Evolutionary conservation across 2,888 invertebrate genomes (phyloP).

Genomic region (Bhutanitis thaidina): DNA sequence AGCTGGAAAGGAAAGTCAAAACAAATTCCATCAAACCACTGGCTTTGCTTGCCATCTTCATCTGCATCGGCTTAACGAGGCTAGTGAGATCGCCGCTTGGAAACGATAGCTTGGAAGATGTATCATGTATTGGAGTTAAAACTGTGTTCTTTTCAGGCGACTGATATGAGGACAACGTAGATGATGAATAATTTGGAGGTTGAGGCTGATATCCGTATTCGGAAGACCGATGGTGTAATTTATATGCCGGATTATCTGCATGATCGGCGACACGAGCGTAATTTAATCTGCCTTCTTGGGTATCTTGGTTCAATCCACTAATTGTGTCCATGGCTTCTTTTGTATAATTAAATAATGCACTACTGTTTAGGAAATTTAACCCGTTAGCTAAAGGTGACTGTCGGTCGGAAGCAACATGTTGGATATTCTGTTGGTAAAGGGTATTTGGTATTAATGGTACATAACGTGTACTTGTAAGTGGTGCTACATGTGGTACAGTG

Average conservation of each 20-base stretch:
- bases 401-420: not conserved
- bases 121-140: not conserved
- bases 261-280: not conserved
- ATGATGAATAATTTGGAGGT: conserved; percentile 4
- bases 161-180: not conserved
- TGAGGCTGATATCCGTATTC: not conserved
- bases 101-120: conserved; percentile 15
- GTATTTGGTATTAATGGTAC: conserved; percentile 3
- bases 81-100: conserved; percentile 25
- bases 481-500: not conserved
- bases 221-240: conserved; percentile 6
- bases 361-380: not conserved
- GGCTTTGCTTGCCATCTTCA: conserved; percentile 52
- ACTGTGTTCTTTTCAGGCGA: conserved; percentile 4
- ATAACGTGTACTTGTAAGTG: conserved; percentile 1
- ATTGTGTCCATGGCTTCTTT: not conserved
- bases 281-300: not conserved
- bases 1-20: conserved; percentile 50
- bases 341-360: not conserved
- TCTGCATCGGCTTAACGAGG: conserved; percentile 47
- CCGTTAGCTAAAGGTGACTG: conserved; percentile 1
- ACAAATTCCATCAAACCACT: conserved; percentile 55
- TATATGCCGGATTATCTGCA: not conserved
- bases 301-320: not conserved
- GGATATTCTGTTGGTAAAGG: not conserved